Percentiles rank a stretch among this genome's conserved stretches.
Evolutionary conservation across 2,888 invertebrate species (phyloP).

Genomic region (Euplagia quadripunctaria): DNA sequence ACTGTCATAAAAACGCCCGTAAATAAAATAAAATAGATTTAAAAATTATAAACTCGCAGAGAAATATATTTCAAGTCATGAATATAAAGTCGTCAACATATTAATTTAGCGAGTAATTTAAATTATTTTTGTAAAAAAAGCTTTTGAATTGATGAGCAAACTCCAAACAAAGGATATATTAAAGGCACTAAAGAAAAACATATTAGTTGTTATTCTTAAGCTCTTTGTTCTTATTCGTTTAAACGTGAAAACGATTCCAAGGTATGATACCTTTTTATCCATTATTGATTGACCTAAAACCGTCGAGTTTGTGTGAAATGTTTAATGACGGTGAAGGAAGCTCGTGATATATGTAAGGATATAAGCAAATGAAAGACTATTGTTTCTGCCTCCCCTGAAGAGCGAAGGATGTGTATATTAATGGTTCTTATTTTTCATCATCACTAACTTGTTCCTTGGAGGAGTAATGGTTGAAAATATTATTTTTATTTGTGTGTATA

Average conservation of each 20-base stretch:
- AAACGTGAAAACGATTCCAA: neutral
- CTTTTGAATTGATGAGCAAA: no score
- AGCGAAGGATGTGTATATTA: neutral
- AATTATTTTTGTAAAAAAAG: no score
- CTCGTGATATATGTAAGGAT: neutral
- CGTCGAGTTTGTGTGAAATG: conserved; percentile 48
- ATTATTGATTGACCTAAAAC: conserved; percentile 22
- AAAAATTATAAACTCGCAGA: no score
- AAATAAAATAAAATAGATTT: no score
- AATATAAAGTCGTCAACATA: no score
- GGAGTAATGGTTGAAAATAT: no score
- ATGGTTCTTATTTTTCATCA: neutral
- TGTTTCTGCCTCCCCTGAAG: neutral
- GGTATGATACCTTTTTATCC: neutral
- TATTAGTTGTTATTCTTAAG: neutral
- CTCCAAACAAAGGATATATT: neutral
- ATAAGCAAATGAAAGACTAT: neutral
- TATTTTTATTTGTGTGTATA: no score
- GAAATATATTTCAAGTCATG: no score
- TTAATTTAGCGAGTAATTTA: no score
- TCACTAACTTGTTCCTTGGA: no score
- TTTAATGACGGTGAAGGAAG: conserved; percentile 30
- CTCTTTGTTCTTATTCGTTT: neutral
- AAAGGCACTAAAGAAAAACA: neutral
- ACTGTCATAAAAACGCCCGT: no score